Conservation (phyloP, 2,888 invertebrate species). For the Cetonia aurata region DNA sequence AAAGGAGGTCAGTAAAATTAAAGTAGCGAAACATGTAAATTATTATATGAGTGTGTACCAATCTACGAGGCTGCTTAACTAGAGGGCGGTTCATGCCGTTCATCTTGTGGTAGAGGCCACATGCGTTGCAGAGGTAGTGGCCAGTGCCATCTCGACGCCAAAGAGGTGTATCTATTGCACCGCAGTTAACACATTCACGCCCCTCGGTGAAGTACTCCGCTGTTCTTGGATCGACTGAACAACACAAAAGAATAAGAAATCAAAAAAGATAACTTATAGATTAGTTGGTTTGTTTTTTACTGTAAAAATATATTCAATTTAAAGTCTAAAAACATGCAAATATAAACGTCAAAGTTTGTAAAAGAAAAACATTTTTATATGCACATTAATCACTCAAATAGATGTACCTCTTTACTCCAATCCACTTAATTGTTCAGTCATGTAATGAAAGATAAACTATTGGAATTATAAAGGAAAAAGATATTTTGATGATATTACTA, state of each 20-base stretch:
- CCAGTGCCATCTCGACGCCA: conserved; percentile 99
- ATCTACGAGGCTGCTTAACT: conserved; percentile 90
- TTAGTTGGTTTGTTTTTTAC: not conserved
- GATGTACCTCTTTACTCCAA: too few relatives aligned
- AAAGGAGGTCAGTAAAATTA: too few relatives aligned
- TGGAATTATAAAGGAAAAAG: too few relatives aligned
- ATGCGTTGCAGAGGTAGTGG: conserved; percentile 99
- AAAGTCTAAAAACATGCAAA: not conserved
- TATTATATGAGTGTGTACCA: conserved; percentile 71
- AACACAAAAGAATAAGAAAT: conserved; percentile 27
- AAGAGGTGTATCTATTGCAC: conserved; percentile 94
- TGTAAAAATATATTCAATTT: too few relatives aligned
- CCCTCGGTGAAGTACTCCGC: conserved; percentile 78
- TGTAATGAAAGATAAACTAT: too few relatives aligned
- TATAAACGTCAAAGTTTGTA: not conserved
- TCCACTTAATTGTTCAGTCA: too few relatives aligned
- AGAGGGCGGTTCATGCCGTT: conserved; percentile 94
- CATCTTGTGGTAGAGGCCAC: conserved; percentile 98
- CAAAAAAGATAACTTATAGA: conserved; percentile 12
- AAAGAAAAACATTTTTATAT: not conserved
- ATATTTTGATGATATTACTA: too few relatives aligned
- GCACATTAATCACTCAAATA: not conserved
- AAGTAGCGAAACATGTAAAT: conserved; percentile 12
- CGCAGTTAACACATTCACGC: conserved; percentile 98
- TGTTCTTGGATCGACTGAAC: conserved; percentile 61